Evolutionary conservation across 2,888 invertebrate genomes (phyloP).

Genomic region (Oscheius sp.): DNA sequence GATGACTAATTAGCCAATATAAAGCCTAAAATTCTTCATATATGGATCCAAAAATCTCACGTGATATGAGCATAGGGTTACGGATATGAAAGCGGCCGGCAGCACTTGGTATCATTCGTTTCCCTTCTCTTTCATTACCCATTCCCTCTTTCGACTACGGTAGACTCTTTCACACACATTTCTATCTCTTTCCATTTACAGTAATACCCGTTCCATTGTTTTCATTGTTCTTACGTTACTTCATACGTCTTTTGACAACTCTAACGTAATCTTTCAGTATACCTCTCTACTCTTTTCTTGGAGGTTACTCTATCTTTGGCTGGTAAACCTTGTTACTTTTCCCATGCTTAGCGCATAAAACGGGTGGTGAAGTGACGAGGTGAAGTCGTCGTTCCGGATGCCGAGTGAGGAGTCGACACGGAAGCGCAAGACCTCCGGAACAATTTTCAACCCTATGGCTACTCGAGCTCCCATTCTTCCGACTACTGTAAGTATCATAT

Average conservation of each 20-base stretch:
- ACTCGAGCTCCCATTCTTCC: background rate
- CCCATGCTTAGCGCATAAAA: constrained; percentile 16
- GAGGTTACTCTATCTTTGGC: constrained; percentile 10
- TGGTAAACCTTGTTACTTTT: constrained; percentile 8
- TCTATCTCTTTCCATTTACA: background rate
- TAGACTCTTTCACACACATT: too few species aligned
- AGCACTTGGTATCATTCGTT: too few species aligned
- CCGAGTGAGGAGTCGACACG: constrained; percentile 11
- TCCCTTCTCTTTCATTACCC: too few species aligned
- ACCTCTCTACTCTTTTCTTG: constrained; percentile 3
- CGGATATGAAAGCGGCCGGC: too few species aligned
- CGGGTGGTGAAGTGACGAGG: constrained; percentile 16
- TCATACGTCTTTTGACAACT: background rate
- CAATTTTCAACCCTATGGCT: background rate
- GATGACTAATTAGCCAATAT: too few species aligned
- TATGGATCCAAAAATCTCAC: too few species aligned
- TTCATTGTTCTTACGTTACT: background rate
- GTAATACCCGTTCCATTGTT: too few species aligned
- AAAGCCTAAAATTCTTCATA: too few species aligned
- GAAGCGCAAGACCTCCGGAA: constrained; percentile 24
- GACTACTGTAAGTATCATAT: constrained; percentile 13
- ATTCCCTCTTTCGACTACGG: too few species aligned
- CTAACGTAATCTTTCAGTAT: constrained; percentile 19
- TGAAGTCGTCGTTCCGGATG: constrained; percentile 6
- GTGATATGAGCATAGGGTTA: too few species aligned